Evolutionary conservation across 2,113 vertebrate species (phyloP).

Genomic region (human): GRCh38 chr16:72369001-72369500

Average conservation of each 20-base stretch:
- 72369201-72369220: not conserved
- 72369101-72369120: no score
- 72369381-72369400: not conserved
- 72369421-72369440: not conserved
- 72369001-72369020: not conserved
- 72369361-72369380: not conserved
- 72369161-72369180: no score
- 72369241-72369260: not conserved
- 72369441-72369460: not conserved
- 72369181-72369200: not conserved
- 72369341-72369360: constrained; percentile 7
- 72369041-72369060: no score
- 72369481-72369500: not conserved
- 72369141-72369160: no score
- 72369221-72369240: not conserved
- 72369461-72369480: not conserved
- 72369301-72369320: not conserved
- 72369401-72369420: not conserved
- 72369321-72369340: not conserved
- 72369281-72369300: not conserved
- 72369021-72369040: no score
- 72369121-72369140: no score
- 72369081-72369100: no score
- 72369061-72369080: no score
- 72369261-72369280: not conserved